Percentiles rank a stretch among this genome's conserved stretches.
These are phyloP conservation scores for Avahi laniger DNA, from an alignment of 2,797 vertebrate genomes.

Conservation along the genomic window DNA sequence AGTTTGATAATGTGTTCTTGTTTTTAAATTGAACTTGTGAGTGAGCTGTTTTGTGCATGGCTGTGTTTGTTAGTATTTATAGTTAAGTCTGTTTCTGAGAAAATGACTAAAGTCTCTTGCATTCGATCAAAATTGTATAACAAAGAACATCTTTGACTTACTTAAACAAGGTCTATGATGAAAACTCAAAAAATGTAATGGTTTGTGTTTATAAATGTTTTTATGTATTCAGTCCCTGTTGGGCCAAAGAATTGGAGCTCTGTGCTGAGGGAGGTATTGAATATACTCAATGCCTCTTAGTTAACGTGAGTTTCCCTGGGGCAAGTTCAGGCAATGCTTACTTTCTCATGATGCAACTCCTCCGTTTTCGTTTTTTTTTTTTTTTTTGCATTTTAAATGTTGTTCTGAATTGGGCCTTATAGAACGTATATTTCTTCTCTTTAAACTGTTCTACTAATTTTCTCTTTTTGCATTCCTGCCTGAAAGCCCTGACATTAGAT, in stretches of 20 bases:
- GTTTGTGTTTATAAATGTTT: conserved; percentile 69
- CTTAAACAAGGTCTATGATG: conserved; percentile 38
- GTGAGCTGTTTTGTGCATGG: conserved; percentile 32
- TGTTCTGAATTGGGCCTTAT: neutral
- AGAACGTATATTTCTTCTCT: neutral
- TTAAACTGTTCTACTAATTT: neutral
- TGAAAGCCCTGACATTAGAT: neutral
- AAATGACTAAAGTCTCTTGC: conserved; percentile 64
- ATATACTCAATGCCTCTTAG: neutral
- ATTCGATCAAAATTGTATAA: conserved; percentile 59
- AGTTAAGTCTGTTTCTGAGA: conserved; percentile 60
- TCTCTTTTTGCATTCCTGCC: neutral
- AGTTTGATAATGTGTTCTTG: conserved; percentile 64
- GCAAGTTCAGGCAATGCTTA: neutral
- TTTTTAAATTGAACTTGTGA: conserved; percentile 66
- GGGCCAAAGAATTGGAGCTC: conserved; percentile 51
- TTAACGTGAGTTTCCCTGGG: neutral
- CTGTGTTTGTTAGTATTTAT: conserved; percentile 62
- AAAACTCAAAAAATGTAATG: conserved; percentile 52
- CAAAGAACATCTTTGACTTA: conserved; percentile 72
- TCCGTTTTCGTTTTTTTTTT: neutral
- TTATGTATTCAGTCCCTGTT: conserved; percentile 45
- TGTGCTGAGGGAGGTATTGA: conserved; percentile 31
- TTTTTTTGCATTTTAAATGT: neutral
- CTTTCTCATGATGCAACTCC: neutral